Evolutionary conservation across 2,113 vertebrate species (phyloP), one percentile per base, ranked within the genome.

Genomic region (Cyphomyrus plagiostoma): DNA sequence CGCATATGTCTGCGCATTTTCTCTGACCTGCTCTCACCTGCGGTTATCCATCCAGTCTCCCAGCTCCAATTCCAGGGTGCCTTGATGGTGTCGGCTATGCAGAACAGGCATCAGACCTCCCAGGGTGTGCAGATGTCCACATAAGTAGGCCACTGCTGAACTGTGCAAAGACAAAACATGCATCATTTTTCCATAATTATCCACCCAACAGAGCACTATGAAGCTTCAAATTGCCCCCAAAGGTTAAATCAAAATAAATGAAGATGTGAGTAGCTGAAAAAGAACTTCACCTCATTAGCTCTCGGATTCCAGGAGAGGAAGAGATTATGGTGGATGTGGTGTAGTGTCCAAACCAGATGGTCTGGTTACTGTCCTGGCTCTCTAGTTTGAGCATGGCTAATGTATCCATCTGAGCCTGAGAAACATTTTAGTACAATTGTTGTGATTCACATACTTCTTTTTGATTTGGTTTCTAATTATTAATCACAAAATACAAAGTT

Each of bases 321-420:
- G 98, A 99, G 93, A 99, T 95, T 49, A 99, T 95, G 46, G 97
- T 97, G 77, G 98, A 99, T 19, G 98, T 99, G 91, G 98, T 97
- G 92, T 97, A 99, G 93, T 99, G 98, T 91, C 98, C 98, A 93
- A 99, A 99, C 98, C 98, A 99, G 95, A 99, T 90, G 3, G 97
- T 97, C 90, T 99, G 98, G 94, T 99, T 99, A 93, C 96, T 99
- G 77, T 52, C 92, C 83, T 93, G 93, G 91, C 97, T 97, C 94
- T 98, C 94, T 62, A 88, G 90, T 87, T 95, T 95, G 93, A 99
- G 96, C 80, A 89, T 90, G 80, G 95, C 95, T 88, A 99, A 95
- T 91, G 96, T 92, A 91, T 97, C 91, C 96, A 98, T 98, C 90
- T 97, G 97, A 93, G 93, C 95, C 98, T 99, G 94, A 90, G 95